Base-by-base conservation (phyloP, 2,888 invertebrate species). In the Catocala nupta region DNA sequence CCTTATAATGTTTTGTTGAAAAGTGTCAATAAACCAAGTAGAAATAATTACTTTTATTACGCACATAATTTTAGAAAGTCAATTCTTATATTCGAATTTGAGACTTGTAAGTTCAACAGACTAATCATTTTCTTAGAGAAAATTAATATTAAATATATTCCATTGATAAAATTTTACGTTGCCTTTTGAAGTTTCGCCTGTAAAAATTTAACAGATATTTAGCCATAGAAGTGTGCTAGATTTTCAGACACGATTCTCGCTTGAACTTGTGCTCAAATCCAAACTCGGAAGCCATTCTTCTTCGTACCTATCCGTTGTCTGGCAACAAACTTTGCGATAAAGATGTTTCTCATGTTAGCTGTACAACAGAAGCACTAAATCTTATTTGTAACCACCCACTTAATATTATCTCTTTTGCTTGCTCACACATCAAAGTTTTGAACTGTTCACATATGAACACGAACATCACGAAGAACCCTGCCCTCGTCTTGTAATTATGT, bases 211-310 rank as follows among this genome's bases (percentile, higher is more conserved):
- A 25, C 25, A 25, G 25, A 25, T 25, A 25, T 4, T 25, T 25
- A 25, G 25, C 25, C 25, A 25, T 25, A 25, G 25, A 25, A 25
- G 25, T 4, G 36, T 39, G 8, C 36, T 39, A 39, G 36, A 39
- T 39, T 39, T 39, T 39, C 36, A 36, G 8, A 36, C 36, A 36
- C 5, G 36, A 36, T 36, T 36, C 36, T 8, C 36, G 36, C 7
- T 36, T 7, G 50, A 73, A 58, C 59, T 73, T 48, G 49, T n/a
- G 51, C 39, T 55, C 11, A 44, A 53, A 49, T 67, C 12, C 25
- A 59, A 55, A 55, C 56, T 68, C 66, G 73, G 74, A 71, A 76
- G 59, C 56, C 55, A 73, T 76, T 59, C 59, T 64, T 73, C 74
- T 73, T 67, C n/a, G 48, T 25, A 59, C 13, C 34, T 70, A 59